A percentile compares a stretch with the other conserved stretches of the same genome.
phyloP scores from a whole-genome alignment of 2,113 vertebrate species.

The Ia io region DNA sequence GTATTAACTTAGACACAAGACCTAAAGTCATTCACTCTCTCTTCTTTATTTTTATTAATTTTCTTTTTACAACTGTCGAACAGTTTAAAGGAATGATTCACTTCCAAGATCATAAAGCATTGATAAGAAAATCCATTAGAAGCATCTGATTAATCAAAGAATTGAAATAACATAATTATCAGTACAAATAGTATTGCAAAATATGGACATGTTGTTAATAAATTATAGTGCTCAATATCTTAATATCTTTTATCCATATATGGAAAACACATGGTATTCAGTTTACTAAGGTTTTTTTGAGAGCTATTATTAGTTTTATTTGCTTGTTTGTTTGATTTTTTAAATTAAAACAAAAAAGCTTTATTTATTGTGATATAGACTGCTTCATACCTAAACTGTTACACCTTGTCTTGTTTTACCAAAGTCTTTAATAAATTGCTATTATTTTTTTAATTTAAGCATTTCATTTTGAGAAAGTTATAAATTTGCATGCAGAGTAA shows the following conservation, averaged over 20 bases:
- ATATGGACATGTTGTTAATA: not conserved
- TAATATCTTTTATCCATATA: not conserved
- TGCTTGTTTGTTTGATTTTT: not conserved
- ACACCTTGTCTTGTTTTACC: not conserved
- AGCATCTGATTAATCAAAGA: not conserved
- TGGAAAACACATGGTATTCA: not conserved
- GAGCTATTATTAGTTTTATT: not conserved
- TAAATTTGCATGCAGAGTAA: not conserved
- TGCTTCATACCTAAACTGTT: not conserved
- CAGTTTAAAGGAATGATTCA: not conserved
- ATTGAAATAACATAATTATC: not conserved
- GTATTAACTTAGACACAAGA: not conserved
- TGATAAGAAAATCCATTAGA: not conserved
- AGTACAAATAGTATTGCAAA: not conserved
- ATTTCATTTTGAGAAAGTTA: slow-evolving; percentile 12
- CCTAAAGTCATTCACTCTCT: not conserved
- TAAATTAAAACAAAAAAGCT: not conserved
- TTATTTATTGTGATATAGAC: not conserved
- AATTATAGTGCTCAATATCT: not conserved
- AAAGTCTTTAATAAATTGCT: not conserved
- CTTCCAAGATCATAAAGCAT: not conserved
- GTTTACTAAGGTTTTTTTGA: not conserved
- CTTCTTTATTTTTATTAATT: not conserved
- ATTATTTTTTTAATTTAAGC: not conserved
- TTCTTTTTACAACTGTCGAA: not conserved